phyloP scores from a whole-genome alignment of 2,888 invertebrate genomes.

The Drosophila suboccidentalis region DNA sequence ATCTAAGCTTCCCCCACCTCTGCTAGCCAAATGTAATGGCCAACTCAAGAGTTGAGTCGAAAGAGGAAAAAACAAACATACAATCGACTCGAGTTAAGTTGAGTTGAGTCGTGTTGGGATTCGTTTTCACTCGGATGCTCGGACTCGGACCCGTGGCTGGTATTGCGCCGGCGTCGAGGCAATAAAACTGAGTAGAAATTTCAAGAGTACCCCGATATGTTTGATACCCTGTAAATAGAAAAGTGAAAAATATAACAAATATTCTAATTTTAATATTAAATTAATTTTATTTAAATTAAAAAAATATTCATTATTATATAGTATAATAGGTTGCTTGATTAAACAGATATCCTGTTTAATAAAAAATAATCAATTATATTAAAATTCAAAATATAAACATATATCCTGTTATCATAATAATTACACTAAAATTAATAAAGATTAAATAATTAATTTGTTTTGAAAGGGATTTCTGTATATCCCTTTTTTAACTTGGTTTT shows the following conservation, averaged over 20 bases:
- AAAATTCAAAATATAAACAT: not conserved
- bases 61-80: not conserved
- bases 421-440: not conserved
- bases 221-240: constrained; percentile 24
- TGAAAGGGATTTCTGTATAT: too few relatives aligned
- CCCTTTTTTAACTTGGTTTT: too few relatives aligned
- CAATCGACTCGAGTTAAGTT: constrained; percentile 12
- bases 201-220: not conserved
- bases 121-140: constrained; percentile 33
- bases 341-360: constrained; percentile 1
- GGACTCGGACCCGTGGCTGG: constrained; percentile 11
- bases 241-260: not conserved
- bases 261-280: not conserved
- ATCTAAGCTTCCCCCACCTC: constrained; percentile 28
- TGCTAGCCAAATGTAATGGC: constrained; percentile 7
- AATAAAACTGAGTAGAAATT: constrained; percentile 45
- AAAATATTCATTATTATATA: too few relatives aligned
- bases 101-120: constrained; percentile 24
- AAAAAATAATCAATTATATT: not conserved
- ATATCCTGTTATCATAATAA: too few relatives aligned
- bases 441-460: too few relatives aligned
- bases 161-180: constrained; percentile 71
- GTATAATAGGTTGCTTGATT: not conserved
- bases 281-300: not conserved
- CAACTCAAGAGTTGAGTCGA: constrained; percentile 25